A percentile compares a stretch with the other conserved stretches of the same genome.
phyloP scores from a whole-genome alignment of 2,113 vertebrate genomes.

The Gulo gulo region DNA sequence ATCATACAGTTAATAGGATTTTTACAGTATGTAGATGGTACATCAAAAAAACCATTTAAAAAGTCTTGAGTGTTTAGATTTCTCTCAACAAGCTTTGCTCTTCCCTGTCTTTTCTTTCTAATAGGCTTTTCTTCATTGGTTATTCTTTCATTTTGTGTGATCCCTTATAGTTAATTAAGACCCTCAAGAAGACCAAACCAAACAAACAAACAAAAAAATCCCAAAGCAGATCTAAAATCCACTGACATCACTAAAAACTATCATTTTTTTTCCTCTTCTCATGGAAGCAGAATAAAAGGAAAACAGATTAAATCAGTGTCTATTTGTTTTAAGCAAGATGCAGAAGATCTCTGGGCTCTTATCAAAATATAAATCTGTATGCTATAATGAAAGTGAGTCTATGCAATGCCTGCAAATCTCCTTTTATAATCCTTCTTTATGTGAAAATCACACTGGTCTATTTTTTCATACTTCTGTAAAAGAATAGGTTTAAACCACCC shows the following conservation, averaged over 20 bases:
- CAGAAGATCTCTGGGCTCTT: not conserved
- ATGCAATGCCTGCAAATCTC: not conserved
- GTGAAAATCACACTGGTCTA: not conserved
- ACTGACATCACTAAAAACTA: not conserved
- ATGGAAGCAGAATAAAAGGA: not conserved
- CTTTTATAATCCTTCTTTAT: not conserved
- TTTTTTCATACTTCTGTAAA: not conserved
- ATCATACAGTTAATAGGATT: not conserved
- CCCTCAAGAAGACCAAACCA: not conserved
- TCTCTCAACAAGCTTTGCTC: not conserved
- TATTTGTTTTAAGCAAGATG: constrained; percentile 41
- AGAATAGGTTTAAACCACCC: not conserved
- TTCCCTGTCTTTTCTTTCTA: not conserved
- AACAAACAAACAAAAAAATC: not conserved
- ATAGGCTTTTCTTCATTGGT: not conserved
- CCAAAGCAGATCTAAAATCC: not conserved
- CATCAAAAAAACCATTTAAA: not conserved
- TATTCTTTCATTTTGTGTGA: not conserved
- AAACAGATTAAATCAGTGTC: not conserved
- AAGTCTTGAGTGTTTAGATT: not conserved
- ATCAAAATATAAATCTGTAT: constrained; percentile 7
- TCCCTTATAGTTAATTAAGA: not conserved
- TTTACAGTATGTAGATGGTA: not conserved
- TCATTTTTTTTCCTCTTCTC: not conserved
- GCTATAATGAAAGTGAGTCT: not conserved